Base-by-base conservation (phyloP, 2,797 vertebrate genomes). In the Echiichthys vipera region DNA sequence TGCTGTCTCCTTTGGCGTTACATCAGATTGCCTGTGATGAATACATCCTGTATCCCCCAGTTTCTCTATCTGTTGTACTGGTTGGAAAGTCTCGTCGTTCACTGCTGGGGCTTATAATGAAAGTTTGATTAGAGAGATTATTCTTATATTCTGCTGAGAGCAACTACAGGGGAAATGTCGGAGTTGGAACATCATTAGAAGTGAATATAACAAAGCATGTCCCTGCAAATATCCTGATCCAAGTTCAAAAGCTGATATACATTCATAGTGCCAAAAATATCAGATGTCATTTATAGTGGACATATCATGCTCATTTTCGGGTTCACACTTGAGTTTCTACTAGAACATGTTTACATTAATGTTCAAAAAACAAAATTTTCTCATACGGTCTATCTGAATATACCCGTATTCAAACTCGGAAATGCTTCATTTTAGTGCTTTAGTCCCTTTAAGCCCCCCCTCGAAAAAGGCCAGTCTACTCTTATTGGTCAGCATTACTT, bases 11-110 rank as follows among this genome's bases (percentile, higher is more conserved):
- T 89, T 84, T 84, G 83, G 83, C 76, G 12, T 84, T 75, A 80
- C 85, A 89, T 88, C 84, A 86, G 84, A 78, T 79, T 82, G 74
- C 64, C 56, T 47, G 72, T 87, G 86, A 91, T 83, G 71, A 92
- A 90, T 85, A 70, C 66, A 69, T 86, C 65, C 63, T 39, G 15
- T 77, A 54, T 56, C 15, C 24, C 11, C n/a, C 18, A n/a, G 17
- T 51, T 15, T 59, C 24, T 68, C 18, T 62, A 32, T 34, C 43
- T 72, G 18, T 56, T 20, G 12, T 37, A 43, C 50, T 3, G 25
- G 32, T 56, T 46, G 62, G 50, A 66, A 61, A 24, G 58, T 57
- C 77, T 78, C 65, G 11, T 65, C 62, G 63, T 80, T 83, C 62
- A 63, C 58, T 75, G 54, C 71, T 57, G 14, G 58, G 36, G 69